Conservation (phyloP, 2,797 vertebrate species). For the Antrozous pallidus region DNA sequence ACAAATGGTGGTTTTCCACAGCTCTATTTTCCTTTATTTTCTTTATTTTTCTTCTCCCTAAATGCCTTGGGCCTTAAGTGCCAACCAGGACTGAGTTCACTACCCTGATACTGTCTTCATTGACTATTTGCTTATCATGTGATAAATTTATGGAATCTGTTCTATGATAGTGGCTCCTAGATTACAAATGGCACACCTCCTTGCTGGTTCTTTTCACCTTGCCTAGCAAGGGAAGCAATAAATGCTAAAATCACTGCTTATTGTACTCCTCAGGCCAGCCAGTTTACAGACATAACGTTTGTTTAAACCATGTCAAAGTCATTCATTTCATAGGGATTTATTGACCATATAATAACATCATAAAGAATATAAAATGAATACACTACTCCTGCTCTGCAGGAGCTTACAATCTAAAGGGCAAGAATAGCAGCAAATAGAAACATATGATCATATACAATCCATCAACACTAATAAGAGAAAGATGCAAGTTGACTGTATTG, state of each 20-base stretch:
- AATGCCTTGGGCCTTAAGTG: not conserved
- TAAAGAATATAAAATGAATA: constrained; percentile 41
- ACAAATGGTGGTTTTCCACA: not conserved
- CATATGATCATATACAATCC: not conserved
- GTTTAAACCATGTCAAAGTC: constrained; percentile 31
- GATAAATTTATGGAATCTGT: not conserved
- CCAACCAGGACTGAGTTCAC: not conserved
- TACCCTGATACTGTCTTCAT: not conserved
- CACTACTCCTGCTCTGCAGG: constrained; percentile 49
- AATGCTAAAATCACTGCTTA: not conserved
- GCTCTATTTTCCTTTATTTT: not conserved
- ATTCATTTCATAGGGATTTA: constrained; percentile 9
- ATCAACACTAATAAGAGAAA: too few species aligned
- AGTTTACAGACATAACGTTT: not conserved
- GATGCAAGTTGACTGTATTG: too few species aligned
- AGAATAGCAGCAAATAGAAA: constrained; percentile 34
- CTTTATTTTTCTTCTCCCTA: not conserved
- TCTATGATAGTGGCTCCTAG: not conserved
- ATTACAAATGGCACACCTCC: not conserved
- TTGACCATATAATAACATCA: constrained; percentile 37
- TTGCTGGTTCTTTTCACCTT: not conserved
- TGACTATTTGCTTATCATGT: not conserved
- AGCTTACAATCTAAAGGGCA: constrained; percentile 67
- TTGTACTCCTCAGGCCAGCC: not conserved
- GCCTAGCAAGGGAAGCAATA: not conserved